These are phyloP conservation scores for Stramonita haemastoma DNA, from an alignment of 2,888 invertebrate genomes.

Conservation along the genomic window DNA sequence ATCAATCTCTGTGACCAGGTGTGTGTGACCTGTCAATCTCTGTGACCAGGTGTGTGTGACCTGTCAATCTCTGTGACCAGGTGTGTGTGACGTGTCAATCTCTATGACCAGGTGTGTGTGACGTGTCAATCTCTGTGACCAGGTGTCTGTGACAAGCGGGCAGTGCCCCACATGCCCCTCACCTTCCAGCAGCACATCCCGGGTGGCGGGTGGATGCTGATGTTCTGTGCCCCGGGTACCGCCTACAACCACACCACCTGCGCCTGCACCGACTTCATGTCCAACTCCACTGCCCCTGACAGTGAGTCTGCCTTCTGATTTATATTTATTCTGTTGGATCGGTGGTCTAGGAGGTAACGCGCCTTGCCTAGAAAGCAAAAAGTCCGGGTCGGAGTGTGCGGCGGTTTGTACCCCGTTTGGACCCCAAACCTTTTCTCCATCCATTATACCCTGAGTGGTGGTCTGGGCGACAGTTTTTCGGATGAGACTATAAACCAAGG, in stretches of 20 bases:
- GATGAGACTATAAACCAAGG: too few species aligned
- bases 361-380: too few species aligned
- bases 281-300: background rate
- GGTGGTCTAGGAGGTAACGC: too few species aligned
- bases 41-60: background rate
- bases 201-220: constrained; percentile 56
- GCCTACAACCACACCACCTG: constrained; percentile 56
- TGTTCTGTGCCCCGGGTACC: constrained; percentile 63
- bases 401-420: too few species aligned
- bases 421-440: too few species aligned
- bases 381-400: too few species aligned
- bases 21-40: background rate
- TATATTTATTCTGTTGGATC: too few species aligned
- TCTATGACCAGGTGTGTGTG: constrained; percentile 12
- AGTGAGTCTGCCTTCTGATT: constrained; percentile 1
- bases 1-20: too few species aligned
- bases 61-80: too few species aligned
- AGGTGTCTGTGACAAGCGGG: constrained; percentile 56
- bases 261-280: constrained; percentile 50
- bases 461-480: too few species aligned
- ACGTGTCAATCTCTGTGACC: background rate
- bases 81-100: too few species aligned
- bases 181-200: constrained; percentile 55
- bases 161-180: constrained; percentile 47
- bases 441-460: too few species aligned